Conservation (phyloP, 2,113 vertebrate genomes). For the Anarrhichthys ocellatus region DNA sequence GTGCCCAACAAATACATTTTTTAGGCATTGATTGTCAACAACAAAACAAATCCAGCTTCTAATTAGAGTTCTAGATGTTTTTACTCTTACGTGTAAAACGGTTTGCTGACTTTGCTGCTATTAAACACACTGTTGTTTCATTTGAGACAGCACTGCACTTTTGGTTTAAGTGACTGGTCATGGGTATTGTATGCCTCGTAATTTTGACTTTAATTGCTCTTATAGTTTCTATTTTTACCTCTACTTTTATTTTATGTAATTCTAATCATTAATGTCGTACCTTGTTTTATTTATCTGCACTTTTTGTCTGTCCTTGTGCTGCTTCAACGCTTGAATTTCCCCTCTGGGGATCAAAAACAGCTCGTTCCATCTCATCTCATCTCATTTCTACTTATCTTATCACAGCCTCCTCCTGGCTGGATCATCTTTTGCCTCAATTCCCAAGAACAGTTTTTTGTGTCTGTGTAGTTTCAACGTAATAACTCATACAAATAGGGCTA, state of each 20-base stretch:
- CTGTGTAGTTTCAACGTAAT: neutral
- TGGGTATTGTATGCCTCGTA: neutral
- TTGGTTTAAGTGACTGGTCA: neutral
- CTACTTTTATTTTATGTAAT: neutral
- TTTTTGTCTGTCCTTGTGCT: neutral
- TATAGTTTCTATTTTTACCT: neutral
- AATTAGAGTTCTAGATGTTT: neutral
- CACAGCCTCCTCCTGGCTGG: neutral
- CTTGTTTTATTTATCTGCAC: neutral
- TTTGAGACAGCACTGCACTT: neutral
- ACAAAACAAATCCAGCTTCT: neutral
- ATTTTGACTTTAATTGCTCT: neutral
- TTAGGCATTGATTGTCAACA: neutral
- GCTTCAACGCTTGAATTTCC: neutral
- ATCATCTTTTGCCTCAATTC: neutral
- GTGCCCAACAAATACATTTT: neutral
- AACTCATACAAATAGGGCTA: conserved; percentile 3
- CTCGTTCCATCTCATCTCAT: neutral
- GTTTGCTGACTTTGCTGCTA: neutral
- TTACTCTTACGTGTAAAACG: neutral
- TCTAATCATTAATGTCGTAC: neutral
- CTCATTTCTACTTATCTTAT: neutral
- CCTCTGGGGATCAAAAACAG: neutral
- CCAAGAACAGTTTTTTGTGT: neutral
- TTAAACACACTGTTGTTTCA: neutral